Evolutionary conservation across 2,888 invertebrate species (phyloP).

Genomic region (Autographa pulchrina): DNA sequence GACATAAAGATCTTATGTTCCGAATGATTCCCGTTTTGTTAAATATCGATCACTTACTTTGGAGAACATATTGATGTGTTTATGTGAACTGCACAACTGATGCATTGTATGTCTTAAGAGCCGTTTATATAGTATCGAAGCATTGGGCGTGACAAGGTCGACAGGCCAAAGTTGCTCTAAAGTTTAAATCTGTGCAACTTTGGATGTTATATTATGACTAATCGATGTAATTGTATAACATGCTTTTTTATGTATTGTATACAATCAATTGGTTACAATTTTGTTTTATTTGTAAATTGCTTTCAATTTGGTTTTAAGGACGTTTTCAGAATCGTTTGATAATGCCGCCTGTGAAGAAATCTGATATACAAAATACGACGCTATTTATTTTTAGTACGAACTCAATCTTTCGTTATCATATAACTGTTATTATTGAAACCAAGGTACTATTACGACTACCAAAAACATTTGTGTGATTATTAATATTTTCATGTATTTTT

Average conservation of each 20-base stretch:
- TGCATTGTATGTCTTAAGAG: slow-evolving; percentile 66
- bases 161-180: slow-evolving; percentile 69
- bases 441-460: too few species aligned
- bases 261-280: neutral
- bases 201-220: slow-evolving; percentile 41
- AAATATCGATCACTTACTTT: slow-evolving; percentile 74
- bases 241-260: neutral
- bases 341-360: neutral
- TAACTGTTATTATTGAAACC: neutral
- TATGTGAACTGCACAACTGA: slow-evolving; percentile 71
- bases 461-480: too few species aligned
- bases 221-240: slow-evolving; percentile 24
- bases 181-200: slow-evolving; percentile 48
- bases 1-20: neutral
- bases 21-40: neutral
- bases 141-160: slow-evolving; percentile 76
- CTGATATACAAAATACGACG: neutral
- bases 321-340: neutral
- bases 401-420: neutral
- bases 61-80: slow-evolving; percentile 77
- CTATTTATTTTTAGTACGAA: neutral
- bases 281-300: slow-evolving; percentile 9
- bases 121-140: slow-evolving; percentile 73
- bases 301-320: slow-evolving; percentile 9
- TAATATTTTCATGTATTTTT: too few species aligned